Evolutionary conservation across 2,113 vertebrate species (phyloP).

Genomic region (Siphamia tubifer): DNA sequence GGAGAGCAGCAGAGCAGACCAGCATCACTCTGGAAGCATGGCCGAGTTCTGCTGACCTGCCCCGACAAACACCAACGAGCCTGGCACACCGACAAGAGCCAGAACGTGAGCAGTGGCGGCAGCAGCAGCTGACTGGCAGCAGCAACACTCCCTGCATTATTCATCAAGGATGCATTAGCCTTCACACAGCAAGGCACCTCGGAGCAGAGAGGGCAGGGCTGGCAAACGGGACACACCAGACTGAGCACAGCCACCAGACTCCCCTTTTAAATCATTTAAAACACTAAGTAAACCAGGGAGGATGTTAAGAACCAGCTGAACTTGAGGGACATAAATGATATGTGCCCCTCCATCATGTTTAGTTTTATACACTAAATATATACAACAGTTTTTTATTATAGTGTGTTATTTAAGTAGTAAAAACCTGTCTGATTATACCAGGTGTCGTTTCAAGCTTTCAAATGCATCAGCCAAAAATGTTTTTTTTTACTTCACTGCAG

Average conservation of each 20-base stretch:
- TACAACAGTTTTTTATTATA: background rate
- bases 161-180: slow-evolving; percentile 63
- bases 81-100: slow-evolving; percentile 28
- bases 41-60: slow-evolving; percentile 47
- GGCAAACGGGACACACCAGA: slow-evolving; percentile 28
- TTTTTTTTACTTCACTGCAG: accelerated
- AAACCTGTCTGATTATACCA: background rate
- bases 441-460: background rate
- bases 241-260: slow-evolving; percentile 21
- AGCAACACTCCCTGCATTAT: slow-evolving; percentile 69
- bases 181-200: slow-evolving; percentile 17
- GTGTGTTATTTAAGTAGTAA: no score
- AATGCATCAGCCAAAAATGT: background rate
- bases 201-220: background rate
- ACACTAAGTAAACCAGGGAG: slow-evolving; percentile 11
- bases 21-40: slow-evolving; percentile 1
- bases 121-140: slow-evolving; percentile 45
- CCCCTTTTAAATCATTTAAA: slow-evolving; percentile 49
- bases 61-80: slow-evolving; percentile 10
- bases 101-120: slow-evolving; percentile 46
- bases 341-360: background rate
- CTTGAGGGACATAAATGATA: background rate
- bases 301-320: slow-evolving; percentile 13
- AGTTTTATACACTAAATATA: background rate
- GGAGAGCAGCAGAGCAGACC: background rate